These are phyloP conservation scores for Heterodera filipjevi DNA, from an alignment of 2,888 invertebrate species.

Conservation along the genomic window DNA sequence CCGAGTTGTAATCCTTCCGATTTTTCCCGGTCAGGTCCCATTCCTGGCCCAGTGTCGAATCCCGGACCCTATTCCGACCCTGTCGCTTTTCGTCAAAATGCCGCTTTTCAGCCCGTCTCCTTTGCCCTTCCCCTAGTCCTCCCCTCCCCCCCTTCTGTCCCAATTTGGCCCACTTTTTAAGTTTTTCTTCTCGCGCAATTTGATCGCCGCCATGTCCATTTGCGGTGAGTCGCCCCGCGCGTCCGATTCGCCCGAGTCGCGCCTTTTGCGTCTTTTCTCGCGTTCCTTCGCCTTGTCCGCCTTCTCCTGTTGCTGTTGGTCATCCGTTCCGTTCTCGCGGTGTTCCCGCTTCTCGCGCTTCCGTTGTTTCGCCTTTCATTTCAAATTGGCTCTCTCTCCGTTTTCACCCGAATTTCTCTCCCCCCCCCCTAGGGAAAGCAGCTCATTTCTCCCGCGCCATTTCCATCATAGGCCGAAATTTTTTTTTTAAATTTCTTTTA, in stretches of 20 bases:
- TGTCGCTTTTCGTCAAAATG: background rate
- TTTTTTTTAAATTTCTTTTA: conserved; percentile 15
- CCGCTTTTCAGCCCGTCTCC: background rate
- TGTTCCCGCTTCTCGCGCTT: background rate
- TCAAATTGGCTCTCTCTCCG: too few species aligned
- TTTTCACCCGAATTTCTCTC: too few species aligned
- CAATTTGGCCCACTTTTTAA: conserved; percentile 19
- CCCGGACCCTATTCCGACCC: too few species aligned
- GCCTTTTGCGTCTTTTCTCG: background rate
- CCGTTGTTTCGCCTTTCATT: background rate
- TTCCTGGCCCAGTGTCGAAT: too few species aligned
- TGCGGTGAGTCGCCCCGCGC: background rate
- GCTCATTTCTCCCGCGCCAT: too few species aligned
- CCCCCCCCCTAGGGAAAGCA: too few species aligned
- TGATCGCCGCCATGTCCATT: conserved; percentile 7
- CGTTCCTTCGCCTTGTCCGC: background rate
- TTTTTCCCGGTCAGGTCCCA: too few species aligned
- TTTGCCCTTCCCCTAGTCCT: background rate
- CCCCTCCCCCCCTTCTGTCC: too few species aligned
- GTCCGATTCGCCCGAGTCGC: conserved; percentile 3
- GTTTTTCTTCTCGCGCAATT: conserved; percentile 23
- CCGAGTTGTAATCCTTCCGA: too few species aligned
- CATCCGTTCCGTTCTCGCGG: conserved; percentile 13
- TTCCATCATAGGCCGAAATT: too few species aligned
- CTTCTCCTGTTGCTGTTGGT: background rate